Conservation (phyloP, 2,797 vertebrate genomes). For the Aviceda leuphotes region DNA sequence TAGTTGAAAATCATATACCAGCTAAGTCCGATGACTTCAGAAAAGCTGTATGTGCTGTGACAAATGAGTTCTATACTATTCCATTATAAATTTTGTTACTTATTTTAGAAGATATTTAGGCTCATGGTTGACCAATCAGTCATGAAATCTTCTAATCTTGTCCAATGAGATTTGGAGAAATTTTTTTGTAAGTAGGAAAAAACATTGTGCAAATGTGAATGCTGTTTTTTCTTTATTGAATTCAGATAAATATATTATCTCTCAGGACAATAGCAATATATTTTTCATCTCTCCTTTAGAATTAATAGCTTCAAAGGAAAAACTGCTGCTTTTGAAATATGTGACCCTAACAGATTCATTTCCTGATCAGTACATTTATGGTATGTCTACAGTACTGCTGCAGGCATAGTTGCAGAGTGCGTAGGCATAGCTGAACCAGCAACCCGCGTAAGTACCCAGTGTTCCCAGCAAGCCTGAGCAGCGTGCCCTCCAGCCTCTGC, state of each 20-base stretch:
- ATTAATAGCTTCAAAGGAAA: not conserved
- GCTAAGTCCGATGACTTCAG: not conserved
- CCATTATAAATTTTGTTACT: not conserved
- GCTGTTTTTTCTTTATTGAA: not conserved
- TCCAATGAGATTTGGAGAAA: not conserved
- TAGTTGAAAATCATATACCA: not conserved
- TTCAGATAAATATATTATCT: not conserved
- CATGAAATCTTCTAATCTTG: not conserved
- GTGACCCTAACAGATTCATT: not conserved
- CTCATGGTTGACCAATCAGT: not conserved
- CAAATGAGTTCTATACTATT: not conserved
- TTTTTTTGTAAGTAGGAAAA: not conserved
- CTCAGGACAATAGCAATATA: not conserved
- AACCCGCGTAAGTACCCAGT: fast-evolving
- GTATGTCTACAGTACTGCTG: not conserved
- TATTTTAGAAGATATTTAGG: not conserved
- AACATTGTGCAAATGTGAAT: not conserved
- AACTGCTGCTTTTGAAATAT: not conserved
- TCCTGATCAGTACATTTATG: not conserved
- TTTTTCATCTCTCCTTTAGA: not conserved
- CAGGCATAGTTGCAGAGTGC: not conserved
- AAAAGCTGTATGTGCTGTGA: not conserved
- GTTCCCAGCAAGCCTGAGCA: not conserved
- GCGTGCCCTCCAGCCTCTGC: not conserved
- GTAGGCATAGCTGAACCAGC: not conserved